Percentiles rank a stretch among this genome's conserved stretches.
Evolutionary conservation across 2,888 invertebrate genomes (phyloP).

Genomic region (Pyrgus malvae): DNA sequence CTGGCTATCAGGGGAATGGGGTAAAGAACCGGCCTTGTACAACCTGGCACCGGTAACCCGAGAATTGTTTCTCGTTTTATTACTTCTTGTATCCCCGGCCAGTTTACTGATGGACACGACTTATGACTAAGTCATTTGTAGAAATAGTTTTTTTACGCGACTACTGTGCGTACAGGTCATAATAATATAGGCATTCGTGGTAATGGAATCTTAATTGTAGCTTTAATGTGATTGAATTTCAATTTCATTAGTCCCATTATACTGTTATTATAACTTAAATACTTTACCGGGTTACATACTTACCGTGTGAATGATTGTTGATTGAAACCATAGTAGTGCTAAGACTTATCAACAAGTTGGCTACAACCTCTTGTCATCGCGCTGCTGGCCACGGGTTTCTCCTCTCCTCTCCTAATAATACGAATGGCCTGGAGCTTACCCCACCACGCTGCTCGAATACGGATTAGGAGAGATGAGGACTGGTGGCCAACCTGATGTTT

Average conservation of each 20-base stretch:
- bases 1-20: slow-evolving; percentile 20
- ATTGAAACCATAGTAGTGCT: too few relatives aligned
- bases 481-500: too few relatives aligned
- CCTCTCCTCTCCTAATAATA: too few relatives aligned
- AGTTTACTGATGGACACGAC: slow-evolving; percentile 18
- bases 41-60: slow-evolving; percentile 23
- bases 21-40: slow-evolving; percentile 28
- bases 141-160: slow-evolving; percentile 24
- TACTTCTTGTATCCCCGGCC: slow-evolving; percentile 17
- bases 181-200: background rate
- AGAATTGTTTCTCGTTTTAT: slow-evolving; percentile 23
- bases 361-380: too few relatives aligned
- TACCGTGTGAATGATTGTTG: too few relatives aligned
- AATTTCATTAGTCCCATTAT: background rate
- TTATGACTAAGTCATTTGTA: slow-evolving; percentile 26
- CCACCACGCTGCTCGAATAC: too few relatives aligned
- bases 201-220: slow-evolving; percentile 18
- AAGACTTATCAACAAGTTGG: too few relatives aligned
- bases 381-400: too few relatives aligned
- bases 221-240: slow-evolving; percentile 5
- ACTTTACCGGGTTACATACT: too few relatives aligned
- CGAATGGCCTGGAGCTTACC: too few relatives aligned
- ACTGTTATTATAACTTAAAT: too few relatives aligned
- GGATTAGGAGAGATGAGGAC: too few relatives aligned
- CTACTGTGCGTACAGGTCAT: background rate